Evolutionary conservation across 2,888 invertebrate genomes (phyloP), one percentile per base, ranked within the genome.

Genomic region (Philonicus albiceps): DNA sequence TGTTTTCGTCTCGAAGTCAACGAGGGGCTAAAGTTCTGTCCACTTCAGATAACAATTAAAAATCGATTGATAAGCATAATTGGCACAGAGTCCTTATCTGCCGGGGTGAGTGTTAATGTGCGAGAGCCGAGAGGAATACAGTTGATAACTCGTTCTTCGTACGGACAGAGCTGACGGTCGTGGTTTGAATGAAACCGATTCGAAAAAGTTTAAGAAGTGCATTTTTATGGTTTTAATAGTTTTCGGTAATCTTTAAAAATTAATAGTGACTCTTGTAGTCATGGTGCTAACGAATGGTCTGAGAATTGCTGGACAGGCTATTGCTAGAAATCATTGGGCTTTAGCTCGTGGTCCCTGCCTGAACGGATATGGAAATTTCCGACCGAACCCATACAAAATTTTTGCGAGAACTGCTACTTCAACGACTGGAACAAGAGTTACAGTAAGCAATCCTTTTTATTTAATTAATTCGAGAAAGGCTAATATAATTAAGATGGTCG

Each of bases 41-140:
- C 64, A 64, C 64, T 83, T 43, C 11, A 83, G 83, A 83, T 83
- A 83, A 64, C 64, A 64, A 49, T 53, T 49, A 80, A 83, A 73
- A 85, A 85, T 85, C 84, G 27, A 85, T 85, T 85, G 84, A 85
- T 85, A 85, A 85, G 84, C 31, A 34, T 83, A 83, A 83, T 83
- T 83, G 55, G 83, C 83, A 83, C 83, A 64, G 83, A 31, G 22
- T 83, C 83, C 83, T 83, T 83, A 83, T 83, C 83, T 64, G 16
- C 5, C 27, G 22, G 64, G 64, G 64, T 30, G 53, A 81, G 53
- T 53, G 80, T 53, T 53, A 83, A 83, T 34, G 55, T 53, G 37
- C 74, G 84, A 85, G 43, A 85, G 30, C 27, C 7, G 72, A 37
- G 83, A 83, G 64, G 34, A 83, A 37, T 64, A 31, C 83, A 64